phyloP scores from a whole-genome alignment of 2,113 vertebrate genomes.

The Petromus typicus region DNA sequence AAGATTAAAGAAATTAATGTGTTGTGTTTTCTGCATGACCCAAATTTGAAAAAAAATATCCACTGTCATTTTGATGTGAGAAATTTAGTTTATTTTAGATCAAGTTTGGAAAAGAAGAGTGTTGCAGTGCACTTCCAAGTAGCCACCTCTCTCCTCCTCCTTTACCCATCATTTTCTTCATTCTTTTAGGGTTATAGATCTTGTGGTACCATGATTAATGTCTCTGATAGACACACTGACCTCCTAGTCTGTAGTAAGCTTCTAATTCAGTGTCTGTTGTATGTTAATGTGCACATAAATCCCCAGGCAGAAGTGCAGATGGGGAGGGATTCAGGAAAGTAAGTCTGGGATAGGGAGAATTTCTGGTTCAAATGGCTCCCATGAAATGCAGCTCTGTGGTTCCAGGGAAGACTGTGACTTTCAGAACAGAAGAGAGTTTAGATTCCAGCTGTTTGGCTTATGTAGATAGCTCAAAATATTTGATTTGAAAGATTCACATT shows the following conservation, averaged over 20 bases:
- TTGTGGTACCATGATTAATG: background rate
- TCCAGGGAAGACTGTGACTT: background rate
- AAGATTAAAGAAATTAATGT: background rate
- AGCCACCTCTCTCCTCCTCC: accelerated
- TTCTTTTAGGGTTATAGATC: background rate
- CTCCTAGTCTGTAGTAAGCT: background rate
- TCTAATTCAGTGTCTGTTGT: background rate
- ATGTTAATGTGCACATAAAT: background rate
- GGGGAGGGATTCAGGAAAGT: background rate
- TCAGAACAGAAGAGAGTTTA: background rate
- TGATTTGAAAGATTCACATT: background rate
- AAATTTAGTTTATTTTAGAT: background rate
- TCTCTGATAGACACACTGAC: background rate
- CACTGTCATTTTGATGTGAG: background rate
- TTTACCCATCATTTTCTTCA: too few species aligned
- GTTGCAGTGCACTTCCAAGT: background rate
- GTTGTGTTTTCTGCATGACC: background rate
- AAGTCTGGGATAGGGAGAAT: background rate
- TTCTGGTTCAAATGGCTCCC: background rate
- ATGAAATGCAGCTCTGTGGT: background rate
- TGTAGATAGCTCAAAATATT: background rate
- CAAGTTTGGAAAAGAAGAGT: background rate
- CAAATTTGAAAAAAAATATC: background rate
- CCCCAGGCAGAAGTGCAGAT: background rate
- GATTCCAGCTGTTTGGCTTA: background rate